A percentile compares a stretch with the other conserved stretches of the same genome.
Evolutionary conservation across 2,888 invertebrate species (phyloP).

Genomic region (Chymomyza caudatula): DNA sequence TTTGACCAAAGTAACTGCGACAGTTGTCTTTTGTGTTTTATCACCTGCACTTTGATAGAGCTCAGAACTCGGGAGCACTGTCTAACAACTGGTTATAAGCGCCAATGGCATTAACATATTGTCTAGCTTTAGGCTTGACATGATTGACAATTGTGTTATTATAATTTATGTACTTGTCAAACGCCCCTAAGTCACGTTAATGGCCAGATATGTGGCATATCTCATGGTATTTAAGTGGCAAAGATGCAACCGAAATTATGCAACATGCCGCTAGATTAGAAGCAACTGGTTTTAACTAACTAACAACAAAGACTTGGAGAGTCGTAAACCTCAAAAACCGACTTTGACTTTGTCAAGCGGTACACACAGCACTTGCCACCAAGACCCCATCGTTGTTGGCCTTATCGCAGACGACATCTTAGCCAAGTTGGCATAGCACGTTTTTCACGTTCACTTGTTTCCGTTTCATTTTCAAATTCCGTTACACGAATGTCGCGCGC

Average conservation of each 20-base stretch:
- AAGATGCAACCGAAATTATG: constrained; percentile 40
- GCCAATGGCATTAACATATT: constrained; percentile 57
- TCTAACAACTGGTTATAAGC: constrained; percentile 40
- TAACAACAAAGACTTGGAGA: constrained; percentile 20
- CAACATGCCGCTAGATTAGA: no score
- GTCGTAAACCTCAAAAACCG: constrained; percentile 39
- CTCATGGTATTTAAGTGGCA: constrained; percentile 42
- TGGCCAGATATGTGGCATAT: constrained; percentile 15
- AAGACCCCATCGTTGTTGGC: constrained; percentile 10
- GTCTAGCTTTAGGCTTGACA: constrained; percentile 64
- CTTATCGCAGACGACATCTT: constrained; percentile 35
- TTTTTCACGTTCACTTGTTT: constrained; percentile 69
- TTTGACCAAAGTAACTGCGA: constrained; percentile 11
- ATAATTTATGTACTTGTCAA: constrained; percentile 66
- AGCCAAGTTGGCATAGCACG: constrained; percentile 41
- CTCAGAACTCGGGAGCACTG: constrained; percentile 16
- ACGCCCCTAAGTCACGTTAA: constrained; percentile 55
- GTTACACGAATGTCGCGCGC: constrained; percentile 8
- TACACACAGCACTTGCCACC: constrained; percentile 13
- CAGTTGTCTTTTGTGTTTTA: constrained; percentile 49
- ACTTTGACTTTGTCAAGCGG: constrained; percentile 62
- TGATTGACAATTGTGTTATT: constrained; percentile 71
- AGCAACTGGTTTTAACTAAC: constrained; percentile 49
- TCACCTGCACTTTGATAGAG: constrained; percentile 52
- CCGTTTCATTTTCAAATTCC: constrained; percentile 42